These are phyloP conservation scores for Polypterus bichir DNA, from an alignment of 2,113 vertebrate genomes.

Conservation along the genomic window DNA sequence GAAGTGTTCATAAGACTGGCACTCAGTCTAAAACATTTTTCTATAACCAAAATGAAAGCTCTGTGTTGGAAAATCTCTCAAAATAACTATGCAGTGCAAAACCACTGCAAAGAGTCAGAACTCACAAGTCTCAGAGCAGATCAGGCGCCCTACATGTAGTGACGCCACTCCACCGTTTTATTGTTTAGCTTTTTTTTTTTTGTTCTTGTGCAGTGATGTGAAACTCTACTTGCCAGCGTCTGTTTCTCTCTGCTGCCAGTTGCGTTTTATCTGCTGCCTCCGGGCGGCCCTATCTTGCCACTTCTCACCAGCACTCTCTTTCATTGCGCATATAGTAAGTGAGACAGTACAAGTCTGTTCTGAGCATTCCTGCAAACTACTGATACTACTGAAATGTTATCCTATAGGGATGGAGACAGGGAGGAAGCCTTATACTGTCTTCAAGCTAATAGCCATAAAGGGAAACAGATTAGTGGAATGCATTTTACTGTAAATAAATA, in stretches of 20 bases:
- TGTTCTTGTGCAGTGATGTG: slow-evolving; percentile 4
- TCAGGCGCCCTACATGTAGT: too few species aligned
- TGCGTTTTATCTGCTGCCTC: slow-evolving; percentile 24
- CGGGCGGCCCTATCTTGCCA: slow-evolving; percentile 21
- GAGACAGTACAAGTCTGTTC: slow-evolving; percentile 3
- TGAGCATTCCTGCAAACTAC: slow-evolving; percentile 24
- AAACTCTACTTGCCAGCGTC: slow-evolving; percentile 1
- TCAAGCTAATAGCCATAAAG: slow-evolving; percentile 9
- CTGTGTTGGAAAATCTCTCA: too few species aligned
- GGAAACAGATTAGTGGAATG: not conserved
- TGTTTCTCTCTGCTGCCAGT: slow-evolving; percentile 14
- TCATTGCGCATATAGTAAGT: not conserved
- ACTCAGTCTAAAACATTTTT: too few species aligned
- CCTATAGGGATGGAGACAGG: slow-evolving; percentile 12
- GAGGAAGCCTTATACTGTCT: slow-evolving; percentile 17
- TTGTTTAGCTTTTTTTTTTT: too few species aligned
- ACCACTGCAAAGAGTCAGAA: too few species aligned
- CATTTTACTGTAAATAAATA: not conserved
- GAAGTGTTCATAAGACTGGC: too few species aligned
- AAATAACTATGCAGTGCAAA: too few species aligned
- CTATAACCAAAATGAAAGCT: too few species aligned
- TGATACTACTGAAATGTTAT: slow-evolving; percentile 27
- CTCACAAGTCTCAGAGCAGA: too few species aligned
- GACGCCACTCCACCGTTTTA: too few species aligned
- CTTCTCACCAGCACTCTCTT: slow-evolving; percentile 2